Percentiles rank a stretch among this genome's conserved stretches.
These are phyloP conservation scores for Zalophus californianus DNA, from an alignment of 2,797 vertebrate species.

Conservation along the genomic window DNA sequence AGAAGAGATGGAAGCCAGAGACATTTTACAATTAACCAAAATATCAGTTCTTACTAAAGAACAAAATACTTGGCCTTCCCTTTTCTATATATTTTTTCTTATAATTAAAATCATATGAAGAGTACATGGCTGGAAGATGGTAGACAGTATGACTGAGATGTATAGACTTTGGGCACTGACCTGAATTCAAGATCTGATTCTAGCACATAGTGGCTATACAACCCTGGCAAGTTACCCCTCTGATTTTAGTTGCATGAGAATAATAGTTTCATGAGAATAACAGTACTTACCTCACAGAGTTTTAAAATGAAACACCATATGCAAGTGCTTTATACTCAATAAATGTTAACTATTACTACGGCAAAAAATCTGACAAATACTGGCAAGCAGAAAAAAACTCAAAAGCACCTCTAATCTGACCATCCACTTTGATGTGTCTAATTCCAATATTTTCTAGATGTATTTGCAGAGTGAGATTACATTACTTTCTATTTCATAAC, in stretches of 20 bases:
- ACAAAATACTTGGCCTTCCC: slow-evolving; percentile 2
- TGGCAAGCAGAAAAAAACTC: slow-evolving; percentile 30
- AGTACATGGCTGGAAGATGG: background rate
- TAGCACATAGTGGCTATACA: background rate
- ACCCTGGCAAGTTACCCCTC: background rate
- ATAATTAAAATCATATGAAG: background rate
- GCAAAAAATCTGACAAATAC: slow-evolving; percentile 4
- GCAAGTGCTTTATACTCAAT: background rate
- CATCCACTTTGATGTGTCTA: background rate
- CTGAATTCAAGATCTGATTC: background rate
- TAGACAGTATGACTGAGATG: background rate
- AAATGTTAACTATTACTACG: background rate
- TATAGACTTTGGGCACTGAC: background rate
- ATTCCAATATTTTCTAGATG: background rate
- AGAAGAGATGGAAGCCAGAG: background rate
- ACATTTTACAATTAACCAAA: slow-evolving; percentile 17
- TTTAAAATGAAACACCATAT: slow-evolving; percentile 6
- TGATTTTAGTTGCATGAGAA: slow-evolving; percentile 15
- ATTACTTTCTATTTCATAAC: background rate
- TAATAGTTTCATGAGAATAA: background rate
- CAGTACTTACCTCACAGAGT: background rate
- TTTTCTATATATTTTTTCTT: slow-evolving; percentile 30
- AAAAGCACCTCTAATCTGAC: background rate
- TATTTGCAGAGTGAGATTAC: slow-evolving; percentile 40
- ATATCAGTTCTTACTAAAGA: slow-evolving; percentile 1